Percentiles rank a stretch among this genome's conserved stretches.
Evolutionary conservation across 2,113 vertebrate genomes (phyloP).

Genomic region (Ibidorhyncha struthersii): DNA sequence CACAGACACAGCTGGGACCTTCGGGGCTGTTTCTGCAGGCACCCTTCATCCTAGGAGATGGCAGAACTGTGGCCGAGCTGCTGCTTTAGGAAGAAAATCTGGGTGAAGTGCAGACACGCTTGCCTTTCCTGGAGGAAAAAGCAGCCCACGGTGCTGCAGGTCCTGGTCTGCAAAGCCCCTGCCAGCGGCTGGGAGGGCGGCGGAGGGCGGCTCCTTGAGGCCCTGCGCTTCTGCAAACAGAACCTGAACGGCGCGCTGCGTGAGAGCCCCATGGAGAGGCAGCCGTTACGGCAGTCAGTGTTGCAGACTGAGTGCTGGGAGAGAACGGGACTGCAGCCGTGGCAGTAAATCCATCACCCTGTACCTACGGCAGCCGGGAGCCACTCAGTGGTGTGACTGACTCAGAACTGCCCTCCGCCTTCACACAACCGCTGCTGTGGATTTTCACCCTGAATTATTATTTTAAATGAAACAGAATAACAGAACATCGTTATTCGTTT

Average conservation of each 20-base stretch:
- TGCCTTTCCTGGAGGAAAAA: background rate
- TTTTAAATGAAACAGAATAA: background rate
- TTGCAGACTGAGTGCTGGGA: background rate
- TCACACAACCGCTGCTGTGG: background rate
- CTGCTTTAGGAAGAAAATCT: background rate
- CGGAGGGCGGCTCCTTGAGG: background rate
- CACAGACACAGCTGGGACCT: background rate
- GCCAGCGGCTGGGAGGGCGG: no score
- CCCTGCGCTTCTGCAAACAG: no score
- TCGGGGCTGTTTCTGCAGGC: background rate
- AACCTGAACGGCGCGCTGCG: rapidly evolving
- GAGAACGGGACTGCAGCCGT: rapidly evolving
- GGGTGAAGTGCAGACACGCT: rapidly evolving
- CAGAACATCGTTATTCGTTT: background rate
- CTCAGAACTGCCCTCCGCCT: background rate
- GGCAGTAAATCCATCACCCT: background rate
- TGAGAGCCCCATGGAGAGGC: rapidly evolving
- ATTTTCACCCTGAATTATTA: background rate
- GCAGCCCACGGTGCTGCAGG: background rate
- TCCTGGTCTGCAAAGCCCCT: background rate
- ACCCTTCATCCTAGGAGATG: background rate
- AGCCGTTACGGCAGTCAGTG: rapidly evolving
- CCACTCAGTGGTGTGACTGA: rapidly evolving
- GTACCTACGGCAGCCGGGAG: background rate
- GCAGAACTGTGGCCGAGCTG: background rate